A percentile compares a stretch with the other conserved stretches of the same genome.
Conservation (phyloP, 2,113 vertebrate genomes). For the Lipophrys pholis region DNA sequence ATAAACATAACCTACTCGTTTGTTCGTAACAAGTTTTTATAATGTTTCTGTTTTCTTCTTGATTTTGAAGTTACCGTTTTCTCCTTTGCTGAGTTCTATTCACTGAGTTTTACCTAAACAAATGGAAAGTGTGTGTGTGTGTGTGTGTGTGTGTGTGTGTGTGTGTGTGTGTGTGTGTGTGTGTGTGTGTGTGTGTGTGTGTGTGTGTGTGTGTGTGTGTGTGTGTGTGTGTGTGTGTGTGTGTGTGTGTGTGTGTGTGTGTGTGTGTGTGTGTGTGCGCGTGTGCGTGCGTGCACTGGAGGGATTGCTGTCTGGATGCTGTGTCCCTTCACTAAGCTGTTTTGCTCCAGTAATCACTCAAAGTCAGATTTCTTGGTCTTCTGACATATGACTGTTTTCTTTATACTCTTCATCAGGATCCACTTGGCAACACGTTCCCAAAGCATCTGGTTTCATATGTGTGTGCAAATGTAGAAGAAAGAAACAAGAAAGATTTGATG, state of each 20-base stretch:
- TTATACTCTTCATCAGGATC: conserved; percentile 28
- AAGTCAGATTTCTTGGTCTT: conserved; percentile 77
- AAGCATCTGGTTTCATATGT: conserved; percentile 58
- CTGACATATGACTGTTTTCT: conserved; percentile 61
- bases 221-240: conserved; percentile 15
- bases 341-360: no score
- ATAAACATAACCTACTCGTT: conserved; percentile 30
- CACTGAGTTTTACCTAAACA: conserved; percentile 53
- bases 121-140: conserved; percentile 49
- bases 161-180: conserved; percentile 30
- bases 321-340: conserved; percentile 72
- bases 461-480: conserved; percentile 48
- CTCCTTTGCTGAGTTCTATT: conserved; percentile 19
- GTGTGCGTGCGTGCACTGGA: no score
- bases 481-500: conserved; percentile 49
- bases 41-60: conserved; percentile 43
- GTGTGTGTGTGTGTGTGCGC: no score
- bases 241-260: no score
- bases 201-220: conserved; percentile 18
- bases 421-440: conserved; percentile 59
- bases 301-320: conserved; percentile 68
- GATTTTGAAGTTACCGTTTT: conserved; percentile 28
- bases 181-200: conserved; percentile 22
- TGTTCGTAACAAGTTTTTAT: conserved; percentile 12
- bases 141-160: conserved; percentile 61